Evolutionary conservation across 2,113 vertebrate species (phyloP).

Genomic region (Gila orcuttii): DNA sequence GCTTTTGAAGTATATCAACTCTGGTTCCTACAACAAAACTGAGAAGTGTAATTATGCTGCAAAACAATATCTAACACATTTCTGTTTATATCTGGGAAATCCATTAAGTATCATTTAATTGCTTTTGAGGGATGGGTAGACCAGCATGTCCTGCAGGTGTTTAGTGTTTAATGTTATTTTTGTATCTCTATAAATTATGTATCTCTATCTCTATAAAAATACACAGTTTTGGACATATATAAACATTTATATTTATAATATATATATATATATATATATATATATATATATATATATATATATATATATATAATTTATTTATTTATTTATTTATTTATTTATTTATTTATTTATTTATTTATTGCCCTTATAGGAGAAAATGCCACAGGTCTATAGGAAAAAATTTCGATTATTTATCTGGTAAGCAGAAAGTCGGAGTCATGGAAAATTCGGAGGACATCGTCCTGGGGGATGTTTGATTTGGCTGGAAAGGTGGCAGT

Average conservation of each 20-base stretch:
- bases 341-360: too few species aligned
- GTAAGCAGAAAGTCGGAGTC: not conserved
- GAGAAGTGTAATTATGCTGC: not conserved
- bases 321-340: too few species aligned
- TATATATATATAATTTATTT: too few species aligned
- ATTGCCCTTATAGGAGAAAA: not conserved
- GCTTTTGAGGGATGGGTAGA: not conserved
- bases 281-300: too few species aligned
- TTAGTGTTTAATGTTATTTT: not conserved
- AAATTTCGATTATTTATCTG: conserved; percentile 1
- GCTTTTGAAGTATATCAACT: conserved; percentile 1
- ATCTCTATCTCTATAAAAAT: not conserved
- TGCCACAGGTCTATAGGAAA: not conserved
- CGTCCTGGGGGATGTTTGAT: conserved; percentile 6
- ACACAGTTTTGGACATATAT: not conserved
- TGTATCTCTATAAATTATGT: not conserved
- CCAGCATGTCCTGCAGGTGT: not conserved
- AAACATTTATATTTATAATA: not conserved
- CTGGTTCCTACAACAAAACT: not conserved
- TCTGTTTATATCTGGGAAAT: not conserved
- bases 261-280: too few species aligned
- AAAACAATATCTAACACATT: conserved; percentile 11
- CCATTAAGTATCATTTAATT: not conserved
- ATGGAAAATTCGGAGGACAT: not conserved
- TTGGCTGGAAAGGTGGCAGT: conserved; percentile 29